These are phyloP conservation scores for Osmerus eperlanus DNA, from an alignment of 2,113 vertebrate species.

Conservation along the genomic window DNA sequence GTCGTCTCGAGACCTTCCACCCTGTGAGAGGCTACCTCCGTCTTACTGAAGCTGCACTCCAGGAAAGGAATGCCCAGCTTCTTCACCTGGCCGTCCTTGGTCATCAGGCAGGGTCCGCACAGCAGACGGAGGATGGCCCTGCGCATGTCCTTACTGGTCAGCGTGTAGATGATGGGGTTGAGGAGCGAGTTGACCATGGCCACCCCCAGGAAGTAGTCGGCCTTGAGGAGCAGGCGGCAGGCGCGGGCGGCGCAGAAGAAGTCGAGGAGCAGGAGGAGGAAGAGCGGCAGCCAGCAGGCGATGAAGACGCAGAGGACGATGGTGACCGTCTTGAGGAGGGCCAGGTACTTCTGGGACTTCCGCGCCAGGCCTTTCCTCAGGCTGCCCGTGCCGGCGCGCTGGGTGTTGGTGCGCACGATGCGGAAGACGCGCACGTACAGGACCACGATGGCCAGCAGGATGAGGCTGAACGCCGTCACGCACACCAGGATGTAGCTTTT, in stretches of 20 bases:
- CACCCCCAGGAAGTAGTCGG: constrained; percentile 84
- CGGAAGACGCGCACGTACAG: constrained; percentile 83
- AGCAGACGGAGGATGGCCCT: constrained; percentile 78
- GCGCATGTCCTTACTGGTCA: constrained; percentile 86
- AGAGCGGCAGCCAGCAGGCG: constrained; percentile 85
- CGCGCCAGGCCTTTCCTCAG: constrained; percentile 54
- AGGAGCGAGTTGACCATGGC: constrained; percentile 88
- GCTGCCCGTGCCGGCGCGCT: constrained; percentile 50
- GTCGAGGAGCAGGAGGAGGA: constrained; percentile 82
- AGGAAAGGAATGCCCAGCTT: constrained; percentile 72
- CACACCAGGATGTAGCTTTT: constrained; percentile 85
- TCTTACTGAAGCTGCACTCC: constrained; percentile 80
- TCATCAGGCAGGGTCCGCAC: constrained; percentile 71
- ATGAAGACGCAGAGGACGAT: constrained; percentile 85
- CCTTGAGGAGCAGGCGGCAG: constrained; percentile 77
- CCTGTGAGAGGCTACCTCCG: constrained; percentile 71
- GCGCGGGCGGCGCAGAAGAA: constrained; percentile 70
- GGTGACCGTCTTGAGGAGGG: constrained; percentile 82
- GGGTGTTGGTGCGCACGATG: constrained; percentile 80
- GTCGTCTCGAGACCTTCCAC: constrained; percentile 71
- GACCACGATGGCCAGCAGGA: constrained; percentile 79
- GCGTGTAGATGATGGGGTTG: constrained; percentile 89
- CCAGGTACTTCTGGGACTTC: constrained; percentile 76
- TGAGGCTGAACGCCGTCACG: constrained; percentile 73
- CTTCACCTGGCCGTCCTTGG: constrained; percentile 60